Evolutionary conservation across 2,888 invertebrate genomes (phyloP), one percentile per base, ranked within the genome.

Genomic region (Nemoura dubitans): DNA sequence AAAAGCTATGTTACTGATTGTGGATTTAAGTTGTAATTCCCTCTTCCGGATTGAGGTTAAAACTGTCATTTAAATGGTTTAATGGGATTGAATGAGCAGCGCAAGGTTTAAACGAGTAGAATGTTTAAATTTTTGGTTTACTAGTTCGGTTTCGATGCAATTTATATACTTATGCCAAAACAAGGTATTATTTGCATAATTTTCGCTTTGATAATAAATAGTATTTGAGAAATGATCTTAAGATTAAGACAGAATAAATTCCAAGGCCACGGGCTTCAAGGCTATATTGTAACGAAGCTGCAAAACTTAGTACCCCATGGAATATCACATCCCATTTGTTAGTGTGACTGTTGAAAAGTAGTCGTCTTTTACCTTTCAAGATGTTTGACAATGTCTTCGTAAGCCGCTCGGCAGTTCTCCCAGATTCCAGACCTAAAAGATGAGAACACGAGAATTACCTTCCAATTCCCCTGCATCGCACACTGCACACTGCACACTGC

Each of bases 381-480:
- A 92, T 97, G 97, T 94, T 97, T 98, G 90, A 97, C 97, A 92
- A 98, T 97, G 93, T 98, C 97, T 93, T 97, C 98, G 92, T 98
- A 98, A 90, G 97, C 97, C 89, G 97, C 97, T 92, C 97, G 95
- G 94, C 97, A 97, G 93, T 97, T 97, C 94, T 98, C 97, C 97
- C 97, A 97, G 91, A 97, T 97, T 90, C 96, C 96, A 91, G 96
- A 96, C 92, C 95, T 95, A 93, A 89, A 92, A 93, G 92, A 92
- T 89, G 89, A 89, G 88, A 59, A 59, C 21, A 78, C 86, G 81
- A 86, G 36, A 87, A 81, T 28, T 28, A 81, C 59, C 59, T 59
- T 59, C 59, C 59, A 3, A 16, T 59, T 26, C 28, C 25, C n/a
- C n/a, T n/a, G n/a, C n/a, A n/a, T n/a, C n/a, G n/a, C n/a, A n/a